These are phyloP conservation scores for Hedya salicella DNA, from an alignment of 2,888 invertebrate species.

Conservation along the genomic window DNA sequence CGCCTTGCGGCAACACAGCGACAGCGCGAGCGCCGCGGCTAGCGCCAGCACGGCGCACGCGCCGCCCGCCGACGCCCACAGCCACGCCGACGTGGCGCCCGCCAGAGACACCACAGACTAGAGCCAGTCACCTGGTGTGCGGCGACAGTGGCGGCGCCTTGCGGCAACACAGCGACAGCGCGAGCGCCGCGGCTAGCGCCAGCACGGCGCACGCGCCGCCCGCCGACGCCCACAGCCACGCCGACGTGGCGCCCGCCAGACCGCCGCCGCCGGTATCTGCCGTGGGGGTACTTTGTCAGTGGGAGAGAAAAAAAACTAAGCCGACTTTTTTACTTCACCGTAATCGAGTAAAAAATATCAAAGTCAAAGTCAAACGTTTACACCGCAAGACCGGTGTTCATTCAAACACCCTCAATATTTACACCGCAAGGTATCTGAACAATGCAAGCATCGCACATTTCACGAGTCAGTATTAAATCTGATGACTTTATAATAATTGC, in stretches of 20 bases:
- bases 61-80: conserved; percentile 79
- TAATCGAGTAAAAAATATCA: no score
- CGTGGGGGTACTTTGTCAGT: no score
- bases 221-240: conserved; percentile 80
- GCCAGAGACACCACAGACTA: conserved; percentile 66
- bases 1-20: conserved; percentile 72
- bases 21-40: conserved; percentile 75
- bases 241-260: conserved; percentile 71
- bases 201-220: conserved; percentile 79
- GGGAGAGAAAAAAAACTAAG: no score
- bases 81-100: conserved; percentile 75
- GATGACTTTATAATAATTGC: no score
- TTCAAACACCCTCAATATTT: no score
- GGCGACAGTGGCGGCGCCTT: conserved; percentile 63
- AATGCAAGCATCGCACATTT: no score
- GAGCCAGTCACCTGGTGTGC: conserved; percentile 62
- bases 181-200: conserved; percentile 75
- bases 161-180: conserved; percentile 77
- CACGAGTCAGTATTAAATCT: no score
- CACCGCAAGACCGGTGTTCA: no score
- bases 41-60: conserved; percentile 77
- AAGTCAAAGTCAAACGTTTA: no score
- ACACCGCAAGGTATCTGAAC: no score
- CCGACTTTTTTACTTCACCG: no score
- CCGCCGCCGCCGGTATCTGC: conserved; percentile 70